These are phyloP conservation scores for Brachionus rotundiformis DNA, from an alignment of 1,140 invertebrate species.

Conservation along the genomic window DNA sequence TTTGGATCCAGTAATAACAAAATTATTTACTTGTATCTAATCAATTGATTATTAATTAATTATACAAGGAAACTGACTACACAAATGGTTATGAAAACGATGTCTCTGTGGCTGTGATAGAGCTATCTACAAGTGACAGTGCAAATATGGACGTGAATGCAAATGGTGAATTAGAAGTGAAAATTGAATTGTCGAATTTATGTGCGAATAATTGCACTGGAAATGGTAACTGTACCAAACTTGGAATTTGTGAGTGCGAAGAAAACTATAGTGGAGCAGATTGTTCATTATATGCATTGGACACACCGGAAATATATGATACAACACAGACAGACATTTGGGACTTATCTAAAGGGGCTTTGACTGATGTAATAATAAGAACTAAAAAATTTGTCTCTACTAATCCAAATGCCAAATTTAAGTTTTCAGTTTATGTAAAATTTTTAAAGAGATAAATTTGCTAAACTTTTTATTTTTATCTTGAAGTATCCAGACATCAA, in stretches of 20 bases:
- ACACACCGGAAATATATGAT: neutral
- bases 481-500: neutral
- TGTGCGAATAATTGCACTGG: neutral
- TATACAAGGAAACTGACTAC: constrained; percentile 17
- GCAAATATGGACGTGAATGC: neutral
- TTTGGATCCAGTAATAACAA: neutral
- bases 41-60: neutral
- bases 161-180: neutral
- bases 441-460: neutral
- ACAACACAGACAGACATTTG: constrained; percentile 16
- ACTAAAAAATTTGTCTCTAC: neutral
- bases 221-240: neutral
- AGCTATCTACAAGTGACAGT: neutral
- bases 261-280: constrained; percentile 3
- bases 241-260: neutral
- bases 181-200: neutral
- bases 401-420: neutral
- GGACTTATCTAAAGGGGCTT: constrained; percentile 1
- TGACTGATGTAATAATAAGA: neutral
- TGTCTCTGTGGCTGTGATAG: neutral
- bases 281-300: neutral
- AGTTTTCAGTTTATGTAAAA: constrained; percentile 2
- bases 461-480: neutral
- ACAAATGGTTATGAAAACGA: neutral
- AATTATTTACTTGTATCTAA: neutral